Base-by-base conservation (phyloP, 2,888 invertebrate genomes). In the Seladonia tumulorum region DNA sequence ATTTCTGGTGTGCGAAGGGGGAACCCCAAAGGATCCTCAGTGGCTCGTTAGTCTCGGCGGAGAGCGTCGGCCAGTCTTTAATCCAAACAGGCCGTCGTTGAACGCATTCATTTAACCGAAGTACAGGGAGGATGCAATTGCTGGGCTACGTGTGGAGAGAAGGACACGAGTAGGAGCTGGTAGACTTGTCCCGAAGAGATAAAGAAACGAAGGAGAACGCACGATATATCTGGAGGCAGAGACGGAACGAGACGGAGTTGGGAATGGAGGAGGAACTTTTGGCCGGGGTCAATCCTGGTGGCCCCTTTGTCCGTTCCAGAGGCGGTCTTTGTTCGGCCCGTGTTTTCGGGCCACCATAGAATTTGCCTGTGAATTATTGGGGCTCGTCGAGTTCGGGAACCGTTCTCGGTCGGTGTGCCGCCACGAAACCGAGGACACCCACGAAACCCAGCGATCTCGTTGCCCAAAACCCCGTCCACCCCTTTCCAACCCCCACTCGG, bases 291-390 rank as follows among this genome's bases (percentile, higher is more conserved):
- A 76, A 80, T 81, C 79, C 89, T 68, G 86, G 75, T 77, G 81
- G 83, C 84, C 90, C 89, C 89, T 90, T 90, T 90, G 89, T 89
- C 79, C 83, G 82, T 79, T 68, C 74, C 66, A 63, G 72, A 57
- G 57, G 70, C 53, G 82, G 82, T 87, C 90, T 90, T 90, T 90
- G 90, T 89, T 81, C 85, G 73, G 53, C n/a, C 63, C 78, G 89
- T 91, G 92, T 92, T 92, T 91, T 92, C 90, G 87, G 68, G 88
- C 87, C 92, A 89, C 90, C 90, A 90, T 91, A 91, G 92, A 92
- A 92, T 92, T 92, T 89, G 87, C 85, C 91, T 88, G 88, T 92
- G 92, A 92, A 92, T 92, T 92, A 92, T 92, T 90, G 90, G 90
- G 86, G 82, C 86, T 82, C 81, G 83, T 81, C 79, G 78, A 82